These are phyloP conservation scores for Perdita meconis DNA, from an alignment of 2,888 invertebrate genomes.

Conservation along the genomic window DNA sequence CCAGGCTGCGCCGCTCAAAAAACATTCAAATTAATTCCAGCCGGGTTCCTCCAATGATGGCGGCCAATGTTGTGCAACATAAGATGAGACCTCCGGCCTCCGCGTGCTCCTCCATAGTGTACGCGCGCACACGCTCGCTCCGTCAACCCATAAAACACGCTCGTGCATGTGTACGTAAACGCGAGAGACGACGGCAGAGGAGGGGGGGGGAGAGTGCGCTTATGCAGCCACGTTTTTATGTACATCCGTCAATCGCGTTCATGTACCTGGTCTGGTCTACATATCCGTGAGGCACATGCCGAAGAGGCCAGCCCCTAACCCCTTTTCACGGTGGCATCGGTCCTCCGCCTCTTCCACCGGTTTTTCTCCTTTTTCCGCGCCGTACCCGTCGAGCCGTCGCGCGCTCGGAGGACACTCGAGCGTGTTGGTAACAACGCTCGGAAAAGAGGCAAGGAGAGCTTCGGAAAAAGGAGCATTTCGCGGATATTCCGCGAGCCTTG, in stretches of 20 bases:
- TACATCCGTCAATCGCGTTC: conserved; percentile 35
- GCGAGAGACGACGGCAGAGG: too few relatives aligned
- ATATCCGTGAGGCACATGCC: conserved; percentile 60
- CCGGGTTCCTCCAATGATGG: conserved; percentile 80
- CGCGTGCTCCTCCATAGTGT: conserved; percentile 44
- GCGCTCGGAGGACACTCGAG: conserved; percentile 54
- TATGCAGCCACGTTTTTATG: conserved; percentile 33
- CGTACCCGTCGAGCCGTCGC: conserved; percentile 61
- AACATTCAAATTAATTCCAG: conserved; percentile 83
- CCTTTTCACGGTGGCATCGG: conserved; percentile 57
- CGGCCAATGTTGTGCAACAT: conserved; percentile 80
- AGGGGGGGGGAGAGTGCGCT: too few relatives aligned
- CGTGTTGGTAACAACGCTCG: conserved; percentile 72
- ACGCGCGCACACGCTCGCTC: conserved; percentile 27
- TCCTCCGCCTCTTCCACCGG: conserved; percentile 35
- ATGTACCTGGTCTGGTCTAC: conserved; percentile 65
- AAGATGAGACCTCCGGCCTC: conserved; percentile 72
- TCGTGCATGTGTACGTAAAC: conserved; percentile 9
- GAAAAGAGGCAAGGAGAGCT: conserved; percentile 61
- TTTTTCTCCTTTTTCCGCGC: conserved; percentile 32
- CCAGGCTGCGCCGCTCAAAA: conserved; percentile 80
- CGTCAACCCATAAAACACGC: conserved; percentile 11
- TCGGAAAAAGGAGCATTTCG: conserved; percentile 68
- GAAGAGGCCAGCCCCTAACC: conserved; percentile 60
- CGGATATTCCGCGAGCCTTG: conserved; percentile 36